Percentiles rank a stretch among this genome's conserved stretches.
phyloP scores from a whole-genome alignment of 2,888 invertebrate genomes.

The Cantharis flavilabris region DNA sequence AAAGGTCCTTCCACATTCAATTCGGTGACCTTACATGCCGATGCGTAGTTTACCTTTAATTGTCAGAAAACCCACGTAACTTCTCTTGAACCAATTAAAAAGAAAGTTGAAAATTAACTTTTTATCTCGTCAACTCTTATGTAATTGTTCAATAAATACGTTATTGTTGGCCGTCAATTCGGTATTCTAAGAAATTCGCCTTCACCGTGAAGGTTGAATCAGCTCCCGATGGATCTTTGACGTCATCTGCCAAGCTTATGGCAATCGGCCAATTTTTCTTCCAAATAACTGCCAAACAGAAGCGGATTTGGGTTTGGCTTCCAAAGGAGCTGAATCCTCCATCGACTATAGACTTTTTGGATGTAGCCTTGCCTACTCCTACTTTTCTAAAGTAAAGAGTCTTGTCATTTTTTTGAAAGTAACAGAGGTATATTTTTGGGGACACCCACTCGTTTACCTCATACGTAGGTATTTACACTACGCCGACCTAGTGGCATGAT shows the following conservation, averaged over 20 bases:
- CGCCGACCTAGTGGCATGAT: constrained; percentile 34
- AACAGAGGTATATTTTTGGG: background rate
- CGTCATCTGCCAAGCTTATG: background rate
- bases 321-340: background rate
- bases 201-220: background rate
- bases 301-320: too few relatives aligned
- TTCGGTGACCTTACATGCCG: background rate
- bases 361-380: background rate
- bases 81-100: constrained; percentile 4
- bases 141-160: background rate
- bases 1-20: background rate
- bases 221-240: background rate
- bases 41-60: background rate
- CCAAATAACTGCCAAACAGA: too few relatives aligned
- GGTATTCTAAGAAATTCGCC: background rate
- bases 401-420: background rate
- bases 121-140: background rate
- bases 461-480: background rate
- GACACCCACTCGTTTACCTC: background rate
- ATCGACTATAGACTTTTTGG: background rate
- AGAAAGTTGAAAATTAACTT: background rate
- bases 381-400: background rate
- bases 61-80: background rate
- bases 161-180: background rate
- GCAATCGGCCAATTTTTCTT: background rate